Conservation (phyloP, 2,888 invertebrate species). For the Dorcus parallelipipedus region DNA sequence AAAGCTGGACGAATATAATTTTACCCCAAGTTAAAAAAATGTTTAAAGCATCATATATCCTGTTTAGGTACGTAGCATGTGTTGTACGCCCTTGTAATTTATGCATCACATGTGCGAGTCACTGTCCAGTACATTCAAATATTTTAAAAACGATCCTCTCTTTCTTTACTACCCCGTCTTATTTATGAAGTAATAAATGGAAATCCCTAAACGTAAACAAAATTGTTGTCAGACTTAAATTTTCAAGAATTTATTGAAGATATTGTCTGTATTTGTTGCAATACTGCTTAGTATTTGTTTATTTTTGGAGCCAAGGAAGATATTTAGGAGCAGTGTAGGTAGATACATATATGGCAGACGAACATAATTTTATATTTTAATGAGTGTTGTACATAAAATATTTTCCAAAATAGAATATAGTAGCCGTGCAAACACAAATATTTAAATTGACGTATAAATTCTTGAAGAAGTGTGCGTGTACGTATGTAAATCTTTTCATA, state of each 20-base stretch:
- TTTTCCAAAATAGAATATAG: conserved; percentile 10
- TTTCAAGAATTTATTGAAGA: too few relatives aligned
- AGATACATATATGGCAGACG: too few relatives aligned
- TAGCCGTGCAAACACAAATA: conserved; percentile 1
- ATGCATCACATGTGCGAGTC: conserved; percentile 23
- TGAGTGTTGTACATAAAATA: conserved; percentile 10
- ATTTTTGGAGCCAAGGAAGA: too few relatives aligned
- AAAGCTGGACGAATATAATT: neutral
- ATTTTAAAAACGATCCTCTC: too few relatives aligned
- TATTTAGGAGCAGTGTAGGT: too few relatives aligned
- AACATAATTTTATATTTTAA: conserved; percentile 2
- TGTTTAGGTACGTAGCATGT: conserved; percentile 21
- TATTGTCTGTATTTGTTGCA: too few relatives aligned
- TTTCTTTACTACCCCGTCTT: too few relatives aligned
- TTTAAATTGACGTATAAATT: conserved; percentile 9
- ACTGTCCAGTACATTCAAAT: conserved; percentile 17
- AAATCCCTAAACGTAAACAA: too few relatives aligned
- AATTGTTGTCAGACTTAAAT: too few relatives aligned
- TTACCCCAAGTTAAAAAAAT: neutral
- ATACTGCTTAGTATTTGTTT: too few relatives aligned
- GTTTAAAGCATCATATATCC: conserved; percentile 19
- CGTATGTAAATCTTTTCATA: conserved; percentile 10
- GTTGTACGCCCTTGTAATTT: conserved; percentile 16
- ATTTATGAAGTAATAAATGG: too few relatives aligned
- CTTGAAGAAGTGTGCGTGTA: conserved; percentile 1